Conservation (phyloP, 2,113 vertebrate species). For the Melanerpes aurifrons region DNA sequence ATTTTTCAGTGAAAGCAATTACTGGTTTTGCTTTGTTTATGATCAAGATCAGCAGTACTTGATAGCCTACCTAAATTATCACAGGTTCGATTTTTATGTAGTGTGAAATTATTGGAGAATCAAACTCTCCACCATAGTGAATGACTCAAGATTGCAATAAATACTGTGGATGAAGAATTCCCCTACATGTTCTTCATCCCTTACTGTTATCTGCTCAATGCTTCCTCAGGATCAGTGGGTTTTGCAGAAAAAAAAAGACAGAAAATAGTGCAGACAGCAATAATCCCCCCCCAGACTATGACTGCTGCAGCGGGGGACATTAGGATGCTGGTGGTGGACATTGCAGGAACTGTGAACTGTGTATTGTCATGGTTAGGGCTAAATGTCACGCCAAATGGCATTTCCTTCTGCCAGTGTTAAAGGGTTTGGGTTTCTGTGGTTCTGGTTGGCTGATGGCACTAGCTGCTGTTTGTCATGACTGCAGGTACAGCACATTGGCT, state of each 20-base stretch:
- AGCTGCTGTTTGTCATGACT: fast-evolving
- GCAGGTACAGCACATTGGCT: neutral
- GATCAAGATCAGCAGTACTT: slow-evolving; percentile 8
- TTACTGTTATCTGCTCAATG: neutral
- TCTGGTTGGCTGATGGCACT: neutral
- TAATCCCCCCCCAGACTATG: no score
- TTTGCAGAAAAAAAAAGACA: neutral
- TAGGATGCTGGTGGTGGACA: neutral
- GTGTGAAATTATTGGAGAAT: slow-evolving; percentile 41
- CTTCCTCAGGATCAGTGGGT: neutral
- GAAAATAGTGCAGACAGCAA: neutral
- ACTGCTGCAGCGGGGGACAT: neutral
- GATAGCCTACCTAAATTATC: slow-evolving; percentile 28
- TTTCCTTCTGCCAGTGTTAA: fast-evolving
- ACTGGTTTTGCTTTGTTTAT: slow-evolving; percentile 52
- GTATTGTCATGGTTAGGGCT: neutral
- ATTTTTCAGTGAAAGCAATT: slow-evolving; percentile 43
- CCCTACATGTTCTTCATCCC: neutral
- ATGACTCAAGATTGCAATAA: slow-evolving; percentile 25
- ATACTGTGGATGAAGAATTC: neutral
- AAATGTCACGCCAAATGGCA: neutral
- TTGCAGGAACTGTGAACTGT: neutral
- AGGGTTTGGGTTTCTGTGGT: neutral
- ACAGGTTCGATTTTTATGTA: slow-evolving; percentile 20
- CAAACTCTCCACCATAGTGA: neutral